phyloP scores from a whole-genome alignment of 2,888 invertebrate species.

The Leptopilina drosophilae region DNA sequence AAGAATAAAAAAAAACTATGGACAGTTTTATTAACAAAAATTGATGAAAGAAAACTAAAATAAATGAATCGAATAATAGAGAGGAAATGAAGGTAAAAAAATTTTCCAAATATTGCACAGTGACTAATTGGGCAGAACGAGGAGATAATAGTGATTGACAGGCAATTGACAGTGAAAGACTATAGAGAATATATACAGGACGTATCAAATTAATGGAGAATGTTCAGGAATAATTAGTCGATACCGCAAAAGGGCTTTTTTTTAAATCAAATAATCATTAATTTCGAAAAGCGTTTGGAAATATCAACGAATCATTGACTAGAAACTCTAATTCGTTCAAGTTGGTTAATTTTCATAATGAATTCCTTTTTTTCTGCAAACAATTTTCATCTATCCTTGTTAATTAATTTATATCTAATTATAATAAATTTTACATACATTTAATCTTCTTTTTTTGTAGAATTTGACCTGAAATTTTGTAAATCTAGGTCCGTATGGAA shows the following conservation, averaged over 20 bases:
- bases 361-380: no score
- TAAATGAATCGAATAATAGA: neutral
- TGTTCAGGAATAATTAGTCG: slow-evolving; percentile 64
- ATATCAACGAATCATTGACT: neutral
- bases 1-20: no score
- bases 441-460: no score
- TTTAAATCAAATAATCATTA: slow-evolving; percentile 54
- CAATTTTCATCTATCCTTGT: no score
- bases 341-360: no score
- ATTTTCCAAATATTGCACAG: neutral
- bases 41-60: neutral
- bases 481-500: no score
- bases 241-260: slow-evolving; percentile 60
- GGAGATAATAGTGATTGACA: slow-evolving; percentile 8
- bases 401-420: no score
- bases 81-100: neutral
- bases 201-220: slow-evolving; percentile 52
- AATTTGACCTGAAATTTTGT: no score
- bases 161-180: neutral
- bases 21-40: neutral
- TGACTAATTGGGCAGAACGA: neutral
- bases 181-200: slow-evolving; percentile 3
- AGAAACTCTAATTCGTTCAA: no score
- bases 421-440: no score
- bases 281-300: slow-evolving; percentile 55